Conservation (phyloP, 2,113 vertebrate genomes). For the Lagenorhynchus albirostris region DNA sequence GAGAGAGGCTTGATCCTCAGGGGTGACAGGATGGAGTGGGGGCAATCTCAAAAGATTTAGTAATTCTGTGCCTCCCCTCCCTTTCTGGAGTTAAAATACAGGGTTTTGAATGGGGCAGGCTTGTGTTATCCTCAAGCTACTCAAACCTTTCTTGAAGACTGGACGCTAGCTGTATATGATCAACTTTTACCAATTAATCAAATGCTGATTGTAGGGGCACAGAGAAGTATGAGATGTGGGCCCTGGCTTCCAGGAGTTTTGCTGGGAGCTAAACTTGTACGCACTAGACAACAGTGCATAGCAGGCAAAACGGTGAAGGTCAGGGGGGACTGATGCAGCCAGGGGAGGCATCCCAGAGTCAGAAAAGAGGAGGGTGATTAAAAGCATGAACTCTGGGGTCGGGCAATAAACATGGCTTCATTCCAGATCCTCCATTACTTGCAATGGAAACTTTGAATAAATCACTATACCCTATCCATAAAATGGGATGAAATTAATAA, state of each 20-base stretch:
- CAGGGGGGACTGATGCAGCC: not conserved
- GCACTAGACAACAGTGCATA: not conserved
- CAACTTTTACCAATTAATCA: not conserved
- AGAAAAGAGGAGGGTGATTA: not conserved
- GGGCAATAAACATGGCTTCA: not conserved
- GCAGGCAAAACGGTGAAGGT: not conserved
- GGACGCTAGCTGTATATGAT: not conserved
- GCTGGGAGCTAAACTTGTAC: not conserved
- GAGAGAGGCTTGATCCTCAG: slow-evolving; percentile 30
- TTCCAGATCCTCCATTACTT: not conserved
- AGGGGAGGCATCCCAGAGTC: not conserved
- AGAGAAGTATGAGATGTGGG: not conserved
- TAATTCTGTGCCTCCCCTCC: not conserved
- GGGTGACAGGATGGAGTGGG: not conserved
- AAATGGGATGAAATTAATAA: not conserved
- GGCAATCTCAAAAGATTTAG: not conserved
- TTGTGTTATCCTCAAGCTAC: not conserved
- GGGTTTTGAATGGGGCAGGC: not conserved
- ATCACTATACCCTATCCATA: not conserved
- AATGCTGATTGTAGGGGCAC: not conserved
- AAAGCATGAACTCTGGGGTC: not conserved
- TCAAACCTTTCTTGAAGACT: not conserved
- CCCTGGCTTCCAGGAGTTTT: not conserved
- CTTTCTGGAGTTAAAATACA: slow-evolving; percentile 14
- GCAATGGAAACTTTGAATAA: not conserved